Evolutionary conservation across 2,888 invertebrate species (phyloP).

Genomic region (Bombylius discolor): DNA sequence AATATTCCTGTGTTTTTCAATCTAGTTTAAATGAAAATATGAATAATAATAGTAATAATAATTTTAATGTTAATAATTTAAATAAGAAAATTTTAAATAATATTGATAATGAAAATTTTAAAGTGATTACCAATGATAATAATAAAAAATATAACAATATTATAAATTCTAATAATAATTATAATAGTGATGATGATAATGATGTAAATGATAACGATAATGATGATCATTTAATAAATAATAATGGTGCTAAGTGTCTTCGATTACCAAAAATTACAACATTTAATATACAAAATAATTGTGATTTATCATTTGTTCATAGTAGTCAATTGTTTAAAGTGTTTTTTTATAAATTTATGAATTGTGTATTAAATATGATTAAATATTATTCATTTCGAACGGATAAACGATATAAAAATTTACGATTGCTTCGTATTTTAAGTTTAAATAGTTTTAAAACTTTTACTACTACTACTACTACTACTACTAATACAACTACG

Average conservation of each 20-base stretch:
- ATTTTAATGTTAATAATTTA: no score
- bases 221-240: neutral
- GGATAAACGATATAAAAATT: neutral
- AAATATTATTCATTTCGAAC: neutral
- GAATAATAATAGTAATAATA: no score
- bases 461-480: no score
- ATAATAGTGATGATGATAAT: neutral
- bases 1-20: no score
- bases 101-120: no score
- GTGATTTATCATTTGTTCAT: slow-evolving; percentile 2
- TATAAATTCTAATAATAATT: neutral
- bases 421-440: neutral
- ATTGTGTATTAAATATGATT: neutral
- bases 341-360: neutral
- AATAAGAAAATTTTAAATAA: no score
- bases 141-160: no score
- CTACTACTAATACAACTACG: neutral
- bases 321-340: slow-evolving; percentile 5
- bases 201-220: neutral
- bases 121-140: no score
- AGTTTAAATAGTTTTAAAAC: no score
- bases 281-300: neutral
- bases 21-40: no score
- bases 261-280: neutral
- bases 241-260: neutral